A percentile compares a stretch with the other conserved stretches of the same genome.
Evolutionary conservation across 2,113 vertebrate genomes (phyloP).

Genomic region (Nannobrachium achirus): DNA sequence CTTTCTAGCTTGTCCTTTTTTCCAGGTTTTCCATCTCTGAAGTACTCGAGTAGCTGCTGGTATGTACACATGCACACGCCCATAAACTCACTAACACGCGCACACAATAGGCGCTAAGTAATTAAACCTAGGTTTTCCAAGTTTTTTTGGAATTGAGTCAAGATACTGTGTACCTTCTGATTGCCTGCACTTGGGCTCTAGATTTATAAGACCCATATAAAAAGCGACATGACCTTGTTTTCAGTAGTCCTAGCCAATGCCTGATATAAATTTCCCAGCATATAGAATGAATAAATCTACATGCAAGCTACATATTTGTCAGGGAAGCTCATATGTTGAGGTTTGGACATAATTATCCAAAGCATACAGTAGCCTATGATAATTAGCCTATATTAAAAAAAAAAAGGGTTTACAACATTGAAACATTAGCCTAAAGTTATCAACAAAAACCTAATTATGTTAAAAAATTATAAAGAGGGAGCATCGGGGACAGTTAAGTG

Average conservation of each 20-base stretch:
- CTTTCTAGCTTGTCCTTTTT: background rate
- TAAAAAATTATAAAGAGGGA: too few relatives aligned
- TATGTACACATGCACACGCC: background rate
- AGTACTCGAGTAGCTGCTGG: background rate
- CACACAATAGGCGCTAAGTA: constrained; percentile 3
- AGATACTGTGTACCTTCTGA: constrained; percentile 20
- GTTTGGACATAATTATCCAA: background rate
- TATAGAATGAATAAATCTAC: constrained; percentile 13
- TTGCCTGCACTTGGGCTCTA: constrained; percentile 24
- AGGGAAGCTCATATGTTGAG: background rate
- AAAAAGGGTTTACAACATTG: too few relatives aligned
- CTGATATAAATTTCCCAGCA: constrained; percentile 28
- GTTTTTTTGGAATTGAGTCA: constrained; percentile 22
- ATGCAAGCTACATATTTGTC: constrained; percentile 15
- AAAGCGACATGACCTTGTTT: constrained; percentile 45
- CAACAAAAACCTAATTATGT: too few relatives aligned
- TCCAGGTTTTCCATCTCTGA: too few relatives aligned
- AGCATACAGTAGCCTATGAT: too few relatives aligned
- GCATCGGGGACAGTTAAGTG: too few relatives aligned
- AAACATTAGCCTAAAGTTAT: too few relatives aligned
- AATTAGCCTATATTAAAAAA: too few relatives aligned
- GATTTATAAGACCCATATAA: constrained; percentile 43
- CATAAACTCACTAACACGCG: background rate
- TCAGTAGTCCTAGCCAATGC: constrained; percentile 25
- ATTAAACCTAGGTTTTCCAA: constrained; percentile 29